These are phyloP conservation scores for Mystacides longicornis DNA, from an alignment of 2,888 invertebrate species.

Conservation along the genomic window DNA sequence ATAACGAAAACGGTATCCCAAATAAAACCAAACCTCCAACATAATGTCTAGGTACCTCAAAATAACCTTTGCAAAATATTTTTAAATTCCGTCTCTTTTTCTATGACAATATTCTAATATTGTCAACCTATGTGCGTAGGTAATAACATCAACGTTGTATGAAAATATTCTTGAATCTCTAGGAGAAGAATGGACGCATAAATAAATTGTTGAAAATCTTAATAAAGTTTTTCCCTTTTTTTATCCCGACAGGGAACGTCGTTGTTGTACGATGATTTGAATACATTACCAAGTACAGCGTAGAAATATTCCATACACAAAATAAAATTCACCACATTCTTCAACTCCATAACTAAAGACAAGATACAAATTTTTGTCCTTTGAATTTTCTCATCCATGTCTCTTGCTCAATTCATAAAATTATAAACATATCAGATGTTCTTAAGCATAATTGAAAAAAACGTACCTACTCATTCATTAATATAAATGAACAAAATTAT, in stretches of 20 bases:
- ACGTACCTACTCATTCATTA: too few species aligned
- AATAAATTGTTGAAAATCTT: conserved; percentile 26
- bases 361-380: too few species aligned
- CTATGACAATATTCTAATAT: not conserved
- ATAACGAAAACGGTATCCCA: too few species aligned
- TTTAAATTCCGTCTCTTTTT: not conserved
- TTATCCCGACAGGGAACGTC: too few species aligned
- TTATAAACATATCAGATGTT: too few species aligned
- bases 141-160: conserved; percentile 10
- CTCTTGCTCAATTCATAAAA: too few species aligned
- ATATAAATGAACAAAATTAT: too few species aligned
- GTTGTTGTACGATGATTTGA: conserved; percentile 23
- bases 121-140: not conserved
- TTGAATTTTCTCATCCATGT: too few species aligned
- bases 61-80: not conserved
- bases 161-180: conserved; percentile 24
- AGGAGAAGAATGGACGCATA: conserved; percentile 24
- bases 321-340: not conserved
- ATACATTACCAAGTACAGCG: conserved; percentile 25
- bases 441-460: too few species aligned
- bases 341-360: too few species aligned
- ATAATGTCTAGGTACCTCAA: too few species aligned
- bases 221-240: conserved; percentile 23
- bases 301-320: conserved; percentile 24
- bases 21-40: too few species aligned